Evolutionary conservation across 2,797 vertebrate genomes (phyloP).

Genomic region (Meriones psammophilus): DNA sequence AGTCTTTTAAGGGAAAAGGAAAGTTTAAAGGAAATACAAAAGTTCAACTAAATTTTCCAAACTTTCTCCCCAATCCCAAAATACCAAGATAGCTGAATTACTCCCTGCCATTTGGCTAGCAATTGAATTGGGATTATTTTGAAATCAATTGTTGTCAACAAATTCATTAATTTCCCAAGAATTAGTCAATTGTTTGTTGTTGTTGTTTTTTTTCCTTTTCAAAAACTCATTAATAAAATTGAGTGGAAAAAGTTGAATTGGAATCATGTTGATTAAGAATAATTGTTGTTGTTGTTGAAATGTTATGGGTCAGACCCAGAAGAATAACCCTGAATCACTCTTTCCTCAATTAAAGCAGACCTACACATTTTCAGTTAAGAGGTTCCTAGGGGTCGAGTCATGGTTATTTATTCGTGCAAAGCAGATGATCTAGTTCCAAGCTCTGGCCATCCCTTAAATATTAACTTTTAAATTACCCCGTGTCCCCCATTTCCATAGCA

Average conservation of each 20-base stretch:
- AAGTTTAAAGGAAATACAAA: constrained; percentile 53
- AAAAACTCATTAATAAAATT: constrained; percentile 62
- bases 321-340: background rate
- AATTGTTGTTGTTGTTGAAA: constrained; percentile 64
- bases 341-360: constrained; percentile 43
- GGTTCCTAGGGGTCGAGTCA: background rate
- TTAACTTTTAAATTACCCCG: background rate
- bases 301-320: background rate
- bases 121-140: constrained; percentile 69
- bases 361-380: background rate
- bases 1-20: constrained; percentile 34
- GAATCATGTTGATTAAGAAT: constrained; percentile 44
- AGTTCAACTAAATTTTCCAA: constrained; percentile 68
- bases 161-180: constrained; percentile 73
- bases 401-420: background rate
- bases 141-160: constrained; percentile 70
- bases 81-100: constrained; percentile 64
- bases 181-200: constrained; percentile 37
- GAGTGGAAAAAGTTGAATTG: constrained; percentile 19
- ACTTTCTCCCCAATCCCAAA: constrained; percentile 63
- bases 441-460: background rate
- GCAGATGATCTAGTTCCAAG: background rate
- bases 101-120: constrained; percentile 62
- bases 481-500: background rate
- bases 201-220: constrained; percentile 42